phyloP scores from a whole-genome alignment of 2,113 vertebrate species.

The Eublepharis macularius region DNA sequence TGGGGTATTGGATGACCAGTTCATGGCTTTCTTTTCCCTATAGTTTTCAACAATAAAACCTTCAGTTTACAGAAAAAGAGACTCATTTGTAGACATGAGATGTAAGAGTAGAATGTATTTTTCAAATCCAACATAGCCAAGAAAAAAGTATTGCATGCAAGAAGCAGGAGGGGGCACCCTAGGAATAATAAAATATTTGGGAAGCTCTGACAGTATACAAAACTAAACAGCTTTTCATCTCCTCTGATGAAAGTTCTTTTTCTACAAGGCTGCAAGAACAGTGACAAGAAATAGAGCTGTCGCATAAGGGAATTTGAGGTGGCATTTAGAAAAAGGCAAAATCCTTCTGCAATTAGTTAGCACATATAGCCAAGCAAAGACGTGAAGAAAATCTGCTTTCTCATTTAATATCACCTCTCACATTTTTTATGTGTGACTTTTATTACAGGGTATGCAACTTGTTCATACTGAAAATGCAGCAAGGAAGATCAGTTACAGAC shows the following conservation, averaged over 20 bases:
- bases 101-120: neutral
- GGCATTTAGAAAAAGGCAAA: fast-evolving
- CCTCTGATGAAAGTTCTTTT: neutral
- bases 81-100: neutral
- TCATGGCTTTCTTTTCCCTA: fast-evolving
- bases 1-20: fast-evolving
- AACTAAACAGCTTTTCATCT: neutral
- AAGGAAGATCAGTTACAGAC: neutral
- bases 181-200: constrained; percentile 39
- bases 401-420: neutral
- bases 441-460: neutral
- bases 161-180: constrained; percentile 61
- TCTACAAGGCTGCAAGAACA: neutral
- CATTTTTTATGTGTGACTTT: neutral
- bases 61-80: neutral
- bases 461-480: neutral
- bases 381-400: neutral
- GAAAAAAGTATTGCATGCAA: neutral
- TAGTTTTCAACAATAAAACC: fast-evolving
- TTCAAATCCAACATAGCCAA: neutral
- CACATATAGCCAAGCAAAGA: neutral
- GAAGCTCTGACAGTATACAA: neutral
- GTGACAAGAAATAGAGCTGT: fast-evolving
- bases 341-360: neutral
- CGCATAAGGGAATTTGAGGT: fast-evolving